Conservation (phyloP, 2,797 vertebrate genomes). For the Coreius guichenoti region DNA sequence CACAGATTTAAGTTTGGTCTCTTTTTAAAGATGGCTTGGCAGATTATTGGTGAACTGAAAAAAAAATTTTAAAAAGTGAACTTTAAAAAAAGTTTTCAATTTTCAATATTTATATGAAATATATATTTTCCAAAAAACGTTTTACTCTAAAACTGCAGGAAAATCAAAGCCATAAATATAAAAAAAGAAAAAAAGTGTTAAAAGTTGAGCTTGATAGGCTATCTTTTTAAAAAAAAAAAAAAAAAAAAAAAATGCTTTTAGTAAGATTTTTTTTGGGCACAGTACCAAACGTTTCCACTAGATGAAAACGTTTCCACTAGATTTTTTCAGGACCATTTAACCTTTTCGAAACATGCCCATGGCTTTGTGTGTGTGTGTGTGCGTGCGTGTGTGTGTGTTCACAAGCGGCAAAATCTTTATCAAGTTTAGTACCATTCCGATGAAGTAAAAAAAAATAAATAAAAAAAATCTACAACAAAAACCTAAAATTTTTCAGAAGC, state of each 20-base stretch:
- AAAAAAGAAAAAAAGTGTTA: background rate
- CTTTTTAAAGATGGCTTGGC: background rate
- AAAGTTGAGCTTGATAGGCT: background rate
- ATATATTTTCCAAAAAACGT: too few relatives aligned
- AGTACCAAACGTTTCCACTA: background rate
- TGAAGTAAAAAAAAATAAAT: background rate
- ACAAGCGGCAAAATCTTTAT: background rate
- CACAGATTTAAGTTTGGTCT: too few relatives aligned
- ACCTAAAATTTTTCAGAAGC: background rate
- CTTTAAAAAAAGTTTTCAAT: too few relatives aligned
- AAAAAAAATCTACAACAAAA: background rate
- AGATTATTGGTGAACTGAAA: background rate
- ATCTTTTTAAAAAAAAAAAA: too few relatives aligned
- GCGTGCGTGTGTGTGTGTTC: too few relatives aligned
- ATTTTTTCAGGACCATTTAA: too few relatives aligned
- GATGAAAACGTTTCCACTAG: too few relatives aligned
- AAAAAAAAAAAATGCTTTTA: background rate
- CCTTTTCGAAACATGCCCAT: too few relatives aligned
- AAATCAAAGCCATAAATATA: background rate
- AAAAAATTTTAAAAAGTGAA: background rate
- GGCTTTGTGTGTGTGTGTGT: too few relatives aligned
- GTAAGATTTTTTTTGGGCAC: background rate
- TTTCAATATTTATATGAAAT: too few relatives aligned
- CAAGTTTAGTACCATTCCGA: background rate
- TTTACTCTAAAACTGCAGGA: too few relatives aligned